Conservation (phyloP, 2,797 vertebrate genomes). For the Botia kubotai region DNA sequence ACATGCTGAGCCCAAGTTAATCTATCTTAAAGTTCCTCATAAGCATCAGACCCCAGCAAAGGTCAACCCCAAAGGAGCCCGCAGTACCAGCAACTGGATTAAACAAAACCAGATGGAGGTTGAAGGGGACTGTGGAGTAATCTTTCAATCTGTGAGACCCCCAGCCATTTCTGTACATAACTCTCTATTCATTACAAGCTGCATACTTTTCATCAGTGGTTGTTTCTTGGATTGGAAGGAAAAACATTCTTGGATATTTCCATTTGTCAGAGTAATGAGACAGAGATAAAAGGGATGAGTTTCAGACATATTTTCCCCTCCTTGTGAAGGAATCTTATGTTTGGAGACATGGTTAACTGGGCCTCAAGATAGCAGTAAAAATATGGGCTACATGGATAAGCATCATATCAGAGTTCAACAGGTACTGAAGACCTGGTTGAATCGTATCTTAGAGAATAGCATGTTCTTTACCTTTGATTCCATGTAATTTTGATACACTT, state of each 20-base stretch:
- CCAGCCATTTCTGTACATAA: constrained; percentile 36
- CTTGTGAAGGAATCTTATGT: constrained; percentile 12
- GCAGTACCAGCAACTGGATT: constrained; percentile 39
- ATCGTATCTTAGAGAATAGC: constrained; percentile 5
- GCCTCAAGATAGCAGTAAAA: constrained; percentile 18
- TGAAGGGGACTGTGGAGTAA: constrained; percentile 7
- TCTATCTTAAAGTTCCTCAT: constrained; percentile 28
- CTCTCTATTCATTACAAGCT: constrained; percentile 9
- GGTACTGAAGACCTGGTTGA: not conserved
- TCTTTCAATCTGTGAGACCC: constrained; percentile 19
- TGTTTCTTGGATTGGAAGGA: not conserved
- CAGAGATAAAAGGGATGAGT: constrained; percentile 25
- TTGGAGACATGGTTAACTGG: constrained; percentile 11
- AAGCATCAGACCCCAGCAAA: constrained; percentile 40
- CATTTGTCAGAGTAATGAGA: constrained; percentile 5
- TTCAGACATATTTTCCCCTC: not conserved
- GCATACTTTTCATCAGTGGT: not conserved
- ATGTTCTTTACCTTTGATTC: not conserved
- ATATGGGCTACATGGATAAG: constrained; percentile 27
- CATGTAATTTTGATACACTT: not conserved
- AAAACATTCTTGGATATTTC: not conserved
- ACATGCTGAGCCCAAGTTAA: constrained; percentile 23
- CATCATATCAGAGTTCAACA: constrained; percentile 29
- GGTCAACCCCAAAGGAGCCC: constrained; percentile 31
- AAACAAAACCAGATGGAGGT: constrained; percentile 58